These are phyloP conservation scores for Gymnocypris eckloni DNA, from an alignment of 2,797 vertebrate species.

Conservation along the genomic window DNA sequence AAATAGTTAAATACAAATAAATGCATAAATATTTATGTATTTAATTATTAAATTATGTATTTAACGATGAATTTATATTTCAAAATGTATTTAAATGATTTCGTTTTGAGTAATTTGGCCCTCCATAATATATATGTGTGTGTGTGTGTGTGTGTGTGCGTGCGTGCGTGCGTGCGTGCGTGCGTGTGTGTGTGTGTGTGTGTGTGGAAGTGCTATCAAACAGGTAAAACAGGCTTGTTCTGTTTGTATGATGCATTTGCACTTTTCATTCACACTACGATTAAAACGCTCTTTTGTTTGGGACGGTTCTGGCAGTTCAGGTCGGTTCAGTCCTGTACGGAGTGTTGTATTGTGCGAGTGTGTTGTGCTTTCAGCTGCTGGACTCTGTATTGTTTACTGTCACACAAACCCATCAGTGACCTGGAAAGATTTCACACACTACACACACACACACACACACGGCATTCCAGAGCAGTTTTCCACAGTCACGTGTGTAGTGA, in stretches of 20 bases:
- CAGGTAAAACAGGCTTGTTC: not conserved
- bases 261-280: not conserved
- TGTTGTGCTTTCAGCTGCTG: not conserved
- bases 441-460: constrained; percentile 26
- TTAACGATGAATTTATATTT: not conserved
- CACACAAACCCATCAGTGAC: constrained; percentile 31
- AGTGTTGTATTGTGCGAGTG: not conserved
- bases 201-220: not conserved
- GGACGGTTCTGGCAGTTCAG: not conserved
- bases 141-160: no score
- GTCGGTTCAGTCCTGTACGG: not conserved
- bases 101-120: no score
- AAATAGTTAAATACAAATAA: no score
- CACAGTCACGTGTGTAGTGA: constrained; percentile 20
- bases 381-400: not conserved
- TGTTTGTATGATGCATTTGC: not conserved
- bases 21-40: no score
- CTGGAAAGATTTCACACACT: constrained; percentile 37
- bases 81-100: not conserved
- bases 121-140: no score
- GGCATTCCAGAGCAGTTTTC: constrained; percentile 23
- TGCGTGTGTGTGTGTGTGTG: no score
- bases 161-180: no score
- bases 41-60: not conserved
- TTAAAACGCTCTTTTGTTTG: not conserved